Percentiles rank a stretch among this genome's conserved stretches.
phyloP scores from a whole-genome alignment of 1,140 invertebrate genomes.

The Zaprionus africanus region DNA sequence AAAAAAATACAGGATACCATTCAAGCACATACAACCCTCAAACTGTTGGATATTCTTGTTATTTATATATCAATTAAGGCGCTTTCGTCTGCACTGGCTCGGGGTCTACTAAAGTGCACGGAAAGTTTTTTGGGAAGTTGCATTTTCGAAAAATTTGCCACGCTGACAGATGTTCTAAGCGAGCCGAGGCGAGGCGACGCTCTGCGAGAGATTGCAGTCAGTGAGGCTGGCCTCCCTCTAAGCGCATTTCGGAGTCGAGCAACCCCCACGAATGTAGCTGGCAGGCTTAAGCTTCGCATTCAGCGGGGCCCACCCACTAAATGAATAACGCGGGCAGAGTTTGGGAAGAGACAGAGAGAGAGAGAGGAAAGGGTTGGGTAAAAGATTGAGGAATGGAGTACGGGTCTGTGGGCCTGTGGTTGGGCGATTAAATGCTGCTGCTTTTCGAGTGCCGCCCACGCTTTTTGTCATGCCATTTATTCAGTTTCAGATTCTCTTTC shows the following conservation, averaged over 20 bases:
- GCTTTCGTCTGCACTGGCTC: background rate
- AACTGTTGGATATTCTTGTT: constrained; percentile 2
- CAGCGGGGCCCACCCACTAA: constrained; percentile 50
- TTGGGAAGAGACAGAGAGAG: background rate
- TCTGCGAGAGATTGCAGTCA: constrained; percentile 35
- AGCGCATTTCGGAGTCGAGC: constrained; percentile 48
- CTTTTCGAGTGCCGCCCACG: background rate
- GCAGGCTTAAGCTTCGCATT: background rate
- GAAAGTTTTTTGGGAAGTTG: constrained; percentile 45
- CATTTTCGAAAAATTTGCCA: constrained; percentile 48
- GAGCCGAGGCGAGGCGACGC: background rate
- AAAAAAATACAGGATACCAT: background rate
- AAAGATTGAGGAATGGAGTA: constrained; percentile 4
- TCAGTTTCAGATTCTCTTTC: constrained; percentile 67
- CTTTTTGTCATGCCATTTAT: constrained; percentile 44
- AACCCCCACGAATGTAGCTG: background rate
- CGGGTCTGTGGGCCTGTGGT: constrained; percentile 10
- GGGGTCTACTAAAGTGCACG: constrained; percentile 33
- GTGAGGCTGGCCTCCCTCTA: constrained; percentile 43
- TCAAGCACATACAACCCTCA: background rate
- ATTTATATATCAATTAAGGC: constrained; percentile 59
- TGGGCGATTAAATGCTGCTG: constrained; percentile 59
- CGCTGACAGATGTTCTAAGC: constrained; percentile 57
- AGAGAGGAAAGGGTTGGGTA: background rate
- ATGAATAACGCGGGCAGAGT: constrained; percentile 57